These are phyloP conservation scores for Odontesthes bonariensis DNA, from an alignment of 2,113 vertebrate species.

Conservation along the genomic window DNA sequence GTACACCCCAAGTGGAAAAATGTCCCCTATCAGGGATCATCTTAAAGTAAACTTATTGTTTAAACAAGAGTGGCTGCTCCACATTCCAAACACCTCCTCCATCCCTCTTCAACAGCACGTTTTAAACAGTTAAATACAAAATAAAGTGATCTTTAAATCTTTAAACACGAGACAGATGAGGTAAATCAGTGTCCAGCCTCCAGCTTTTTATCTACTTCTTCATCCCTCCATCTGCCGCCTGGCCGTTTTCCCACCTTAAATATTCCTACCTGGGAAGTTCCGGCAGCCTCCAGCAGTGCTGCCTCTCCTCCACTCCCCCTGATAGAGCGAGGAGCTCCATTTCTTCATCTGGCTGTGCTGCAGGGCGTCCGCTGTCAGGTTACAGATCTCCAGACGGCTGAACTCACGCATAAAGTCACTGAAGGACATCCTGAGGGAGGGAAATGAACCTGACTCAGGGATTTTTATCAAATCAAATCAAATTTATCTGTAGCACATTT, in stretches of 20 bases:
- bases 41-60: too few relatives aligned
- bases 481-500: too few relatives aligned
- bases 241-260: accelerated
- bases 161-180: too few relatives aligned
- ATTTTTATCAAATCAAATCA: too few relatives aligned
- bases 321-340: conserved; percentile 90
- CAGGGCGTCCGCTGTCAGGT: conserved; percentile 93
- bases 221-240: background rate
- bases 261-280: conserved; percentile 85
- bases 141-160: background rate
- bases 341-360: conserved; percentile 83
- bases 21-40: too few relatives aligned
- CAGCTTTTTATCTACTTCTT: background rate
- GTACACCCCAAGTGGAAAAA: too few relatives aligned
- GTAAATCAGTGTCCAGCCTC: too few relatives aligned
- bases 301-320: conserved; percentile 92
- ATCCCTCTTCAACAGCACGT: background rate
- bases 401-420: conserved; percentile 91
- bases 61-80: conserved; percentile 43
- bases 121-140: background rate
- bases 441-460: background rate
- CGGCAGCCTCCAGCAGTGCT: conserved; percentile 95
- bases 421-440: conserved; percentile 90
- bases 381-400: conserved; percentile 94
- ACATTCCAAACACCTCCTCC: conserved; percentile 33